These are phyloP conservation scores for Phacellophora camtschatica DNA, from an alignment of 30 jellyfish, hydroid and myxozoan genomes.

Conservation along the genomic window DNA sequence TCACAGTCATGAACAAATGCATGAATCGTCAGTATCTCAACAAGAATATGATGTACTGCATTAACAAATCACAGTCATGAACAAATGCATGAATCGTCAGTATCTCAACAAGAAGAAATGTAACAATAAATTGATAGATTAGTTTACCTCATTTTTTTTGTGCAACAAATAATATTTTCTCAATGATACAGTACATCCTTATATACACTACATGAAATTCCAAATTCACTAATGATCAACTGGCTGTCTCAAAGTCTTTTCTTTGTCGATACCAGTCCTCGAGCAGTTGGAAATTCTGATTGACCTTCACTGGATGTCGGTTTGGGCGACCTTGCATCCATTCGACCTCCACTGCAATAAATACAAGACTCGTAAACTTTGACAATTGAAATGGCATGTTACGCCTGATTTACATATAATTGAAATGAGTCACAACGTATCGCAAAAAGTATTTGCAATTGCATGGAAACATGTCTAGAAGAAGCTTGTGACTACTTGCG, in stretches of 20 bases:
- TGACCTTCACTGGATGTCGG: conserved; percentile 3
- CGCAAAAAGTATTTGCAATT: too few relatives aligned
- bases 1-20: too few relatives aligned
- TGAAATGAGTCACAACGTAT: background rate
- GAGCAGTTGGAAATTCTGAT: conserved; percentile 85
- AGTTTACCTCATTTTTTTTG: too few relatives aligned
- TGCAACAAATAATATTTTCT: background rate
- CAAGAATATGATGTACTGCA: too few relatives aligned
- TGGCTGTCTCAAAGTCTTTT: conserved; percentile 42
- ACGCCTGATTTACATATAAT: background rate
- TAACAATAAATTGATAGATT: too few relatives aligned
- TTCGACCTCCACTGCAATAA: conserved; percentile 40
- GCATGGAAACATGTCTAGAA: too few relatives aligned
- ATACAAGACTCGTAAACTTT: background rate
- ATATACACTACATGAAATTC: background rate
- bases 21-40: too few relatives aligned
- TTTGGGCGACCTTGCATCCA: conserved; percentile 44
- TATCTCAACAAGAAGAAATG: too few relatives aligned
- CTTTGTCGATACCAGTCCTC: conserved; percentile 89
- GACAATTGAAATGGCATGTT: background rate
- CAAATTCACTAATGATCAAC: background rate
- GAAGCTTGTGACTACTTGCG: too few relatives aligned
- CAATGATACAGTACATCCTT: conserved; percentile 7
- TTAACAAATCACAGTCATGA: too few relatives aligned
- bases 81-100: too few relatives aligned